Percentiles rank a stretch among this genome's conserved stretches.
Evolutionary conservation across 92 coral and sea anemone genomes (phyloP).

Genomic region (Umimayanthus kanabou): DNA sequence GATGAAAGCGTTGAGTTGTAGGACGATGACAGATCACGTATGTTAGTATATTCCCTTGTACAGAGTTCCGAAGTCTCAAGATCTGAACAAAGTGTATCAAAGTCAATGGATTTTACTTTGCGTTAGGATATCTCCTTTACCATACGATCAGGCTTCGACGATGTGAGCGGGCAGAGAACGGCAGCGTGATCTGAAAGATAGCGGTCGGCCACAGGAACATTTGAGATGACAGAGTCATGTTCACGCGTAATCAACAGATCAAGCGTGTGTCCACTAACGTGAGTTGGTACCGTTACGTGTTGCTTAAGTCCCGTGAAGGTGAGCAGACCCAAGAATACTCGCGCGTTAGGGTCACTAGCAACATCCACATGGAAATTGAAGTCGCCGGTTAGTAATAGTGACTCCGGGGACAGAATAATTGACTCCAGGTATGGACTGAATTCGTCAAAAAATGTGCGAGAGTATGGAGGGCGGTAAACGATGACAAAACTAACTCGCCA

Average conservation of each 20-base stretch:
- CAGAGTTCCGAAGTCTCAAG: slow-evolving; percentile 40
- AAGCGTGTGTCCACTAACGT: slow-evolving; percentile 32
- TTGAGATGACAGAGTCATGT: slow-evolving; percentile 38
- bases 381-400: slow-evolving; percentile 35
- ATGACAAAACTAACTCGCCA: slow-evolving; percentile 27
- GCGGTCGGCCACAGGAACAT: slow-evolving; percentile 15
- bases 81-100: slow-evolving; percentile 33
- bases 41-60: slow-evolving; percentile 24
- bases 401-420: slow-evolving; percentile 43
- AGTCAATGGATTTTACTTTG: slow-evolving; percentile 39
- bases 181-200: background rate
- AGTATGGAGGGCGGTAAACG: slow-evolving; percentile 30
- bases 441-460: slow-evolving; percentile 26
- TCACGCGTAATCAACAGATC: slow-evolving; percentile 43
- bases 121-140: slow-evolving; percentile 37
- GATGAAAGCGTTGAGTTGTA: slow-evolving; percentile 36
- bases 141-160: slow-evolving; percentile 25
- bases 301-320: slow-evolving; percentile 44
- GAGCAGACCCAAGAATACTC: slow-evolving; percentile 40
- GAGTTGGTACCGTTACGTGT: slow-evolving; percentile 43
- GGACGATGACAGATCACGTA: slow-evolving; percentile 14
- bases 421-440: slow-evolving; percentile 32
- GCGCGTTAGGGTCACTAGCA: slow-evolving; percentile 23
- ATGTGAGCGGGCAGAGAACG: slow-evolving; percentile 36
- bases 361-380: slow-evolving; percentile 46